Evolutionary conservation across 1,140 invertebrate genomes (phyloP), one percentile per base, ranked within the genome.

Genomic region (Portunus trituberculatus): DNA sequence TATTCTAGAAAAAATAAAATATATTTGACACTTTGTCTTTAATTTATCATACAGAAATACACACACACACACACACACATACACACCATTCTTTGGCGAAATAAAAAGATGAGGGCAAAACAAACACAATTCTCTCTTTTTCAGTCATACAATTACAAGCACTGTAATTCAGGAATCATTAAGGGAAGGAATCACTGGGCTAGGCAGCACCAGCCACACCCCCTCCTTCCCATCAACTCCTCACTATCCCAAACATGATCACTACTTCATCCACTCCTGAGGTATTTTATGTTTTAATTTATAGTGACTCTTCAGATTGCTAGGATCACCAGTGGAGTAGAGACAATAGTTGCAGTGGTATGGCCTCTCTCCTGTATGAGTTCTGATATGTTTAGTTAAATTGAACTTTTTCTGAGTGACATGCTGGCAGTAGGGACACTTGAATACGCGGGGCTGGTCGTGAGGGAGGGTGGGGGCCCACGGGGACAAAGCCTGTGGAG

Each of bases 361-460:
- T 0, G 98, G 98, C 96, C 98, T 98, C 96, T 98, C 98, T 0
- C 98, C 96, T 0, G 96, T 96, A 98, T 0, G 98, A 98, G 97
- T 99, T 25, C 98, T 97, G 97, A 98, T 97, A 97, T 99, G 97
- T 4, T 95, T 95, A 46, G 32, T 93, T 31, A 95, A 46, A 48
- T 95, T 93, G 87, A 93, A 90, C 20, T 95, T 95, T 76, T 95
- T 93, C 83, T 93, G 92, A 16, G 95, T 95, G 3, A 93, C 88
- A 59, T 95, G 92, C 39, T 91, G 92, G 31, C 95, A 95, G 29
- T 93, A 95, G 4, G 95, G 92, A 48, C 95, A 95, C 52, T 95
- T 95, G 52, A 88, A 95, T 10, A 95, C 52, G 4, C 95, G 92
- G 7, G 88, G 92, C 45, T 82, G 52, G 39, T 95, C 90, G 45